Percentiles rank a stretch among this genome's conserved stretches.
These are phyloP conservation scores for Notodromas monacha DNA, from an alignment of 2,888 invertebrate genomes.

Conservation along the genomic window DNA sequence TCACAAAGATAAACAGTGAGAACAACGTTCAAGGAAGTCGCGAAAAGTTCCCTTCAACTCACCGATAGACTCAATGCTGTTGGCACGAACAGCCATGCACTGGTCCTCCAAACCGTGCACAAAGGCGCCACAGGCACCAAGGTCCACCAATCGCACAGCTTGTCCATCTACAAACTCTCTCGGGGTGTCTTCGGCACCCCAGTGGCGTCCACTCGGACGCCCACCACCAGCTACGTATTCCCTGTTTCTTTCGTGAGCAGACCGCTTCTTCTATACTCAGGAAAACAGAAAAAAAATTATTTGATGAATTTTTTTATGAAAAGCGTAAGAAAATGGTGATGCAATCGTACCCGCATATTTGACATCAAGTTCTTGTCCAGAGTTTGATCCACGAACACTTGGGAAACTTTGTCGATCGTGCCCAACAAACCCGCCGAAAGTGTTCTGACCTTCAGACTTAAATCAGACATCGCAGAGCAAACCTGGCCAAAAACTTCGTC, in stretches of 20 bases:
- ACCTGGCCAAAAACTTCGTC: conserved; percentile 89
- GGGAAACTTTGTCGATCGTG: conserved; percentile 49
- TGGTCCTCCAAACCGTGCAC: conserved; percentile 96
- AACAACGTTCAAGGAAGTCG: too few relatives aligned
- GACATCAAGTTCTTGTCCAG: conserved; percentile 91
- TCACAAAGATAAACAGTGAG: too few relatives aligned
- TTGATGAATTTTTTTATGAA: too few relatives aligned
- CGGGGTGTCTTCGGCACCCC: conserved; percentile 52
- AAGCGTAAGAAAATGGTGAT: background rate
- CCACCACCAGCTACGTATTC: conserved; percentile 51
- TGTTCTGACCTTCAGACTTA: conserved; percentile 33
- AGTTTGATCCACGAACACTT: conserved; percentile 68
- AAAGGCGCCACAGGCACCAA: conserved; percentile 87
- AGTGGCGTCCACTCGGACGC: conserved; percentile 67
- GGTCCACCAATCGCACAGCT: conserved; percentile 41
- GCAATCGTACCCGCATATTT: conserved; percentile 40
- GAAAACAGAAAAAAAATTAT: conserved; percentile 11
- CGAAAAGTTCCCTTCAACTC: too few relatives aligned
- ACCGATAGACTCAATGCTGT: too few relatives aligned
- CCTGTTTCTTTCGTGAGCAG: conserved; percentile 51
- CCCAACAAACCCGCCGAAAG: conserved; percentile 57
- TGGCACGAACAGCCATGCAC: too few relatives aligned
- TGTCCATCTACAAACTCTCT: conserved; percentile 38
- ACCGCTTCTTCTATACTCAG: conserved; percentile 40
- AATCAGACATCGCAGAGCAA: conserved; percentile 67